phyloP scores from a whole-genome alignment of 2,797 vertebrate genomes.

The Tangara arthus region DNA sequence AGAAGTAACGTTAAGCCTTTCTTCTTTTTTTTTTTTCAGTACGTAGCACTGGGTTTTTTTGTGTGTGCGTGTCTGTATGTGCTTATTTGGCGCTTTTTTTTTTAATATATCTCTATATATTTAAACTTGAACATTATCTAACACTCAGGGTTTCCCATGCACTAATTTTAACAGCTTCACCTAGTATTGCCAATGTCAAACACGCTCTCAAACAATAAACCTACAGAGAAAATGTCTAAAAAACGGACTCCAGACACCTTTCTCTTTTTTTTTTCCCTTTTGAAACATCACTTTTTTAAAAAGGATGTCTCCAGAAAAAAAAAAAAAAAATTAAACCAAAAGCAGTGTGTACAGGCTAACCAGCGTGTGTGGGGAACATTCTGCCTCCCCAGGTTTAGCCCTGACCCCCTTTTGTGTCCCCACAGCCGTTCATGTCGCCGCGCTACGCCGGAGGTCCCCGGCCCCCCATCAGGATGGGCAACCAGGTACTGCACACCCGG shows the following conservation, averaged over 20 bases:
- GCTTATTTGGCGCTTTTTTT: constrained; percentile 60
- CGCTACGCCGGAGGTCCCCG: constrained; percentile 95
- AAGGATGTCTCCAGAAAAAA: constrained; percentile 26
- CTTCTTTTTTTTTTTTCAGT: constrained; percentile 4
- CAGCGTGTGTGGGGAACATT: constrained; percentile 43
- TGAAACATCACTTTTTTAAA: not conserved
- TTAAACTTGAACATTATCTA: constrained; percentile 26
- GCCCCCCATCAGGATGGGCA: constrained; percentile 97
- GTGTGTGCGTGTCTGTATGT: constrained; percentile 61
- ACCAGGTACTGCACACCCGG: constrained; percentile 84
- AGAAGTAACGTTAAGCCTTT: constrained; percentile 20
- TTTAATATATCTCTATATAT: not conserved
- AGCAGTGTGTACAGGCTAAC: not conserved
- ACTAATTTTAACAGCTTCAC: constrained; percentile 62
- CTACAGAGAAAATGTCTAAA: constrained; percentile 20
- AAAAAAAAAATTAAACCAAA: not conserved
- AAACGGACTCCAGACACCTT: constrained; percentile 1
- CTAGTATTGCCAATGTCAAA: constrained; percentile 3
- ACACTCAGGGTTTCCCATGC: constrained; percentile 42
- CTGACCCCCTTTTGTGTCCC: constrained; percentile 76
- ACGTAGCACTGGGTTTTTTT: constrained; percentile 27
- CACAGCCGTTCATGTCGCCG: constrained; percentile 97
- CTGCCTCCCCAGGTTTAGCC: constrained; percentile 62
- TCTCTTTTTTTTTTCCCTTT: not conserved
- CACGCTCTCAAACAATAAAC: constrained; percentile 22